A percentile compares a stretch with the other conserved stretches of the same genome.
These are phyloP conservation scores for Rhinoraja longicauda DNA, from an alignment of 2,797 vertebrate species.

Conservation along the genomic window DNA sequence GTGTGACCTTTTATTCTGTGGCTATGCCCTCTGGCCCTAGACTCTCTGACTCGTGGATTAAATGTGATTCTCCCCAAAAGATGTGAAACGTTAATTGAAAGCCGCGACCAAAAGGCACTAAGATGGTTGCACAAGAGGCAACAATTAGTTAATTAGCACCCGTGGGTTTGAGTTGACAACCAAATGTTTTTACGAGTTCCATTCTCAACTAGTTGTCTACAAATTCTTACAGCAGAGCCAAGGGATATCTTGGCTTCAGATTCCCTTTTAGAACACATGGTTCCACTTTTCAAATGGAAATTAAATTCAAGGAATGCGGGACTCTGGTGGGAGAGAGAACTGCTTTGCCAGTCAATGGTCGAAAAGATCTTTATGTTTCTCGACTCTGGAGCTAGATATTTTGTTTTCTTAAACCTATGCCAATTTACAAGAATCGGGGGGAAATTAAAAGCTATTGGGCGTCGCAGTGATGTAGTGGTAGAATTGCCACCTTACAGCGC, in stretches of 20 bases:
- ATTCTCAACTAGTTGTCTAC: background rate
- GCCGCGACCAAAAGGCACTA: background rate
- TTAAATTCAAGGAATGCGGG: constrained; percentile 17
- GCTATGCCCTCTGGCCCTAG: too few relatives aligned
- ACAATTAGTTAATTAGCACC: background rate
- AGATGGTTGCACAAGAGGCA: background rate
- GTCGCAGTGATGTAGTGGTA: too few relatives aligned
- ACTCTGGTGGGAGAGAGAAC: background rate
- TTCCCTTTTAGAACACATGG: constrained; percentile 20
- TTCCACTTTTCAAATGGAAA: constrained; percentile 32
- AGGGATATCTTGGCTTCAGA: constrained; percentile 11
- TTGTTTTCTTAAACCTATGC: background rate
- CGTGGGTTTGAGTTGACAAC: background rate
- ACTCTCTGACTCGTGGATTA: too few relatives aligned
- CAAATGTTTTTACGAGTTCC: background rate
- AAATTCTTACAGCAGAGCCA: background rate
- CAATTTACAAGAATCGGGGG: background rate
- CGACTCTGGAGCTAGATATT: background rate
- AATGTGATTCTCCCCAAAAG: too few relatives aligned
- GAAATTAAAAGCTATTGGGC: background rate
- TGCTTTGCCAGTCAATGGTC: background rate
- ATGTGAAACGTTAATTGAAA: background rate
- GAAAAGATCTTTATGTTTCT: background rate
- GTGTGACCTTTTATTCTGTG: too few relatives aligned
- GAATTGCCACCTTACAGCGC: too few relatives aligned